A percentile compares a stretch with the other conserved stretches of the same genome.
phyloP scores from a whole-genome alignment of 37 sponge, comb jelly and placozoan species.

The Spongilla lacustris region DNA sequence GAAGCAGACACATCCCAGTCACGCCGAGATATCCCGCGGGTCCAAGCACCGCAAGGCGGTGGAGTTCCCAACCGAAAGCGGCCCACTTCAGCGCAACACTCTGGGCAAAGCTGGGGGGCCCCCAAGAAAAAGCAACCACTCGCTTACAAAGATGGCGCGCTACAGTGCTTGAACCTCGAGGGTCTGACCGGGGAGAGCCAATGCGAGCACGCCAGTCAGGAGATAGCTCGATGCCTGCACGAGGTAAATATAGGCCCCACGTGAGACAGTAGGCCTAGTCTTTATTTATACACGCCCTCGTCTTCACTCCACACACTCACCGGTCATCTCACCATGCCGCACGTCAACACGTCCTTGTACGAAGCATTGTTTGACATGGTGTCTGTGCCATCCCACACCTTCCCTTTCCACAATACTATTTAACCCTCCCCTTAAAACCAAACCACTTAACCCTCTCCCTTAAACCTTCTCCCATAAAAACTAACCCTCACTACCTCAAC shows the following conservation, averaged over 20 bases:
- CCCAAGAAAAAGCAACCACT: neutral
- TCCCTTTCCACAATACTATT: too few species aligned
- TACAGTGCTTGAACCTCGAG: neutral
- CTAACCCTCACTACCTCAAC: neutral
- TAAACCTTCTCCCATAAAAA: too few species aligned
- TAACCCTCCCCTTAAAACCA: too few species aligned
- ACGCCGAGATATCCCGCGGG: neutral
- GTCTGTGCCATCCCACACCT: too few species aligned
- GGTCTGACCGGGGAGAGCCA: neutral
- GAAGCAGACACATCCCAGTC: neutral
- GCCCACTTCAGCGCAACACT: neutral
- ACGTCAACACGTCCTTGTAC: too few species aligned
- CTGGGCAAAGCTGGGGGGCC: neutral
- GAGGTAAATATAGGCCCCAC: constrained; percentile 30
- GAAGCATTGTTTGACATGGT: too few species aligned
- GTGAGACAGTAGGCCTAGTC: too few species aligned
- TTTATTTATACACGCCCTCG: too few species aligned
- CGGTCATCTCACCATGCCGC: too few species aligned
- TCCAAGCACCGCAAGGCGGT: neutral
- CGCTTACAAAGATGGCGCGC: neutral
- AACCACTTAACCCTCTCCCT: too few species aligned
- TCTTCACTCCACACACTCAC: too few species aligned
- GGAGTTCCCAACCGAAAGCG: neutral
- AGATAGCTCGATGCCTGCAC: constrained; percentile 47
- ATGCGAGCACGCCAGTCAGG: neutral